These are phyloP conservation scores for Mythimna ferrago DNA, from an alignment of 2,888 invertebrate genomes.

Conservation along the genomic window DNA sequence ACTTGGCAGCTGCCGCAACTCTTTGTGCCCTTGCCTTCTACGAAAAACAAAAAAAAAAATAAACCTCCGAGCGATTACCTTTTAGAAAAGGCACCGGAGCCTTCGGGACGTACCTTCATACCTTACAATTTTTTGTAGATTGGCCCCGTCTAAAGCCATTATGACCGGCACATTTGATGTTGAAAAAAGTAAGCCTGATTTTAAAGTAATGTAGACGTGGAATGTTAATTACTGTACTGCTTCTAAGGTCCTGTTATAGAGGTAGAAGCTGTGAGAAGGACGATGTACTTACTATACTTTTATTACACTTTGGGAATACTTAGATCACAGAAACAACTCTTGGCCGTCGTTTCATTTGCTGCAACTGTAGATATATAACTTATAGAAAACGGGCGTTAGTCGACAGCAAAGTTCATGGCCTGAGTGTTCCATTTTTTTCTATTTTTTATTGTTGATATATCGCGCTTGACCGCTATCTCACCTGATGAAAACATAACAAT, in stretches of 20 bases:
- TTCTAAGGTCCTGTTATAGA: slow-evolving; percentile 35
- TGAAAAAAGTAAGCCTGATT: slow-evolving; percentile 73
- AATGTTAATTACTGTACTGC: slow-evolving; percentile 71
- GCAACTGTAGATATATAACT: no score
- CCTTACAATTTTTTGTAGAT: slow-evolving; percentile 79
- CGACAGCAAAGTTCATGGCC: background rate
- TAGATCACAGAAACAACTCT: no score
- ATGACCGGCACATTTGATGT: slow-evolving; percentile 83
- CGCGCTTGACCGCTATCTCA: no score
- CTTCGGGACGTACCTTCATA: slow-evolving; percentile 76
- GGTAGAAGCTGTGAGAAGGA: slow-evolving; percentile 11
- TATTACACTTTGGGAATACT: slow-evolving; percentile 15
- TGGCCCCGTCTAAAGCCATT: slow-evolving; percentile 75
- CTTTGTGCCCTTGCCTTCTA: slow-evolving; percentile 82
- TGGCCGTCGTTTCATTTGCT: background rate
- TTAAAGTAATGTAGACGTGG: slow-evolving; percentile 72
- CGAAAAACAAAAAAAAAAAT: slow-evolving; percentile 79
- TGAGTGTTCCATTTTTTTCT: background rate
- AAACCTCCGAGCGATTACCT: slow-evolving; percentile 82
- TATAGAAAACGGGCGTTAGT: background rate
- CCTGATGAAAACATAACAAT: background rate
- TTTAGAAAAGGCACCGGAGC: slow-evolving; percentile 81
- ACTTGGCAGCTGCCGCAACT: slow-evolving; percentile 83
- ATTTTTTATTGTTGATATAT: no score
- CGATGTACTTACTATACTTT: background rate